phyloP scores from a whole-genome alignment of 1,140 invertebrate genomes.

The Drosophila sp. region DNA sequence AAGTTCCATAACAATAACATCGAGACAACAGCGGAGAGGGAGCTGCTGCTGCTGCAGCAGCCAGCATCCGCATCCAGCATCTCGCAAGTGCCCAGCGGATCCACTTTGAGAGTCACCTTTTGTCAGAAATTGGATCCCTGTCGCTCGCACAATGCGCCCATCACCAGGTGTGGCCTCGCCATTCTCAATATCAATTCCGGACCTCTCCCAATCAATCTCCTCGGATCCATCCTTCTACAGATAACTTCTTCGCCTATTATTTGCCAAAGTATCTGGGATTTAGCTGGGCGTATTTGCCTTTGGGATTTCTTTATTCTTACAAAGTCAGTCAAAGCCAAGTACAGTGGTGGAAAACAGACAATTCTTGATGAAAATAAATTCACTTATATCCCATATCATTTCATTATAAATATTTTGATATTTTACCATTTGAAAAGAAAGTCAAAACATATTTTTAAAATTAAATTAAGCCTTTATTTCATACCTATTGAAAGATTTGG shows the following conservation, averaged over 20 bases:
- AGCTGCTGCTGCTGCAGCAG: slow-evolving; percentile 10
- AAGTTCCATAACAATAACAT: slow-evolving; percentile 58
- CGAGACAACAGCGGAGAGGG: not conserved
- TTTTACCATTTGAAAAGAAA: no score
- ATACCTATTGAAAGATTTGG: no score
- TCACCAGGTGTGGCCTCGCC: slow-evolving; percentile 40
- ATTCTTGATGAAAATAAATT: not conserved
- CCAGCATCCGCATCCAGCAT: not conserved
- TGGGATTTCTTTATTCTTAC: slow-evolving; percentile 54
- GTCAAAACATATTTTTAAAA: no score
- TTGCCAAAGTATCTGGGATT: slow-evolving; percentile 65
- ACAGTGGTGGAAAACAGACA: slow-evolving; percentile 40
- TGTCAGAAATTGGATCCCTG: slow-evolving; percentile 30
- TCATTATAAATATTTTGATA: no score
- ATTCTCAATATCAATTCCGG: slow-evolving; percentile 31
- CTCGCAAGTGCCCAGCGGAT: slow-evolving; percentile 32
- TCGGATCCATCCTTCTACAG: slow-evolving; percentile 9
- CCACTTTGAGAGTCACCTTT: slow-evolving; percentile 36
- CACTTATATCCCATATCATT: not conserved
- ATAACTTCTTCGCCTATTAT: slow-evolving; percentile 44
- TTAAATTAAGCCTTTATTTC: no score
- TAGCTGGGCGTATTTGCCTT: slow-evolving; percentile 58
- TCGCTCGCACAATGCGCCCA: slow-evolving; percentile 53
- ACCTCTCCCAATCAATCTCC: slow-evolving; percentile 19
- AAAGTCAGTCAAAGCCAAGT: slow-evolving; percentile 32